Conservation (phyloP, 2,113 vertebrate species). For the Catagonus wagneri region DNA sequence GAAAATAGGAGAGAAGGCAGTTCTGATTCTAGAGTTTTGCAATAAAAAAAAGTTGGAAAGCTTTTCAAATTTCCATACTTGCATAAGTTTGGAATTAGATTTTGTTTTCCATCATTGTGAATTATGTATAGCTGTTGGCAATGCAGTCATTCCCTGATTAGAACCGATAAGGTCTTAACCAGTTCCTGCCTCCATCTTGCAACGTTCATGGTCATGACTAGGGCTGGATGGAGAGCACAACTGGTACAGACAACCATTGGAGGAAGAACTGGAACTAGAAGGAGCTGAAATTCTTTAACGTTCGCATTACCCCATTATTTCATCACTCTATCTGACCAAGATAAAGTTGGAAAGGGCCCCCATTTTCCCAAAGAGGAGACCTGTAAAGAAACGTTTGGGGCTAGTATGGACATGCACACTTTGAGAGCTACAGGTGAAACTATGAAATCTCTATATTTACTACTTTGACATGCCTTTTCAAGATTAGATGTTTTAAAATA, state of each 20-base stretch:
- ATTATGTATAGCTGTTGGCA: not conserved
- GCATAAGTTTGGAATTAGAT: not conserved
- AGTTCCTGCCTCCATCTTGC: not conserved
- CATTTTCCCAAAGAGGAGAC: not conserved
- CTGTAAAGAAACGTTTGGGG: not conserved
- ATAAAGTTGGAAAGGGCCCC: not conserved
- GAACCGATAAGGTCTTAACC: not conserved
- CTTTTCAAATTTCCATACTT: not conserved
- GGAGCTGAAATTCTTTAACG: not conserved
- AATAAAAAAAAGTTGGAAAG: constrained; percentile 4
- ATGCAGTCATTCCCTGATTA: not conserved
- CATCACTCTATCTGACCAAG: not conserved
- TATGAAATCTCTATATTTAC: not conserved
- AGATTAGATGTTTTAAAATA: not conserved
- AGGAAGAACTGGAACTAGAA: not conserved
- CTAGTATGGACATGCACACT: too few species aligned
- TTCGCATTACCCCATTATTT: not conserved
- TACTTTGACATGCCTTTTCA: not conserved
- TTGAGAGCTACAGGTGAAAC: not conserved
- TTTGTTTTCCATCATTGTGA: constrained; percentile 26
- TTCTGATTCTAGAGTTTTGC: not conserved
- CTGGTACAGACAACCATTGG: not conserved
- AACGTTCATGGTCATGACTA: not conserved
- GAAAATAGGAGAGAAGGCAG: not conserved
- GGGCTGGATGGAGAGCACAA: not conserved